phyloP scores from a whole-genome alignment of 1,140 invertebrate genomes.

The Drosophila lini region DNA sequence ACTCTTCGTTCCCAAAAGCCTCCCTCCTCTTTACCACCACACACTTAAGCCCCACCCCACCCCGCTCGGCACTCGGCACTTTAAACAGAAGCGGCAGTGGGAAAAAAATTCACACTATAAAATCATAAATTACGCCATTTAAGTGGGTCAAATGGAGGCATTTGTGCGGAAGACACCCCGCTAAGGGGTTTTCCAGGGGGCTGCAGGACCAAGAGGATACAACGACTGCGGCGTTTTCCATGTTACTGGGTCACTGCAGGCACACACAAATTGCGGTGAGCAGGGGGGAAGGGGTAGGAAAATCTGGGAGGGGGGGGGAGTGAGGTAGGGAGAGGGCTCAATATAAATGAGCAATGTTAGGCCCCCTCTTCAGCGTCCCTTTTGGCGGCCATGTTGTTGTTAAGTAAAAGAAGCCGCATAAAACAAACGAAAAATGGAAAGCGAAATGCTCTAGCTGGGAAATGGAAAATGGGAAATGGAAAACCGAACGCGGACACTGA shows the following conservation, averaged over 20 bases:
- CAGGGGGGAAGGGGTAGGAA: background rate
- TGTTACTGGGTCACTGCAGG: slow-evolving; percentile 83
- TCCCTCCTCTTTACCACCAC: background rate
- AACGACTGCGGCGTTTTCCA: slow-evolving; percentile 70
- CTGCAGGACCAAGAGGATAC: slow-evolving; percentile 21
- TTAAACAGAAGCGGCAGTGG: slow-evolving; percentile 49
- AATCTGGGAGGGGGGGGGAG: background rate
- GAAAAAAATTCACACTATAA: slow-evolving; percentile 75
- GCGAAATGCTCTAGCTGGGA: slow-evolving; percentile 29
- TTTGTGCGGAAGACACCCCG: slow-evolving; percentile 81
- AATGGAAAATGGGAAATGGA: slow-evolving; percentile 38
- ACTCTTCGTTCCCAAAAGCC: slow-evolving; percentile 23
- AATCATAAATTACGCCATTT: slow-evolving; percentile 82
- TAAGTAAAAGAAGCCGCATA: slow-evolving; percentile 72
- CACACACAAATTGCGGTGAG: slow-evolving; percentile 78
- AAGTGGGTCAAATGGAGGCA: slow-evolving; percentile 83
- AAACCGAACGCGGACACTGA: slow-evolving; percentile 47
- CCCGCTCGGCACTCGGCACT: slow-evolving; percentile 39
- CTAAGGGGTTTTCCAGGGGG: slow-evolving; percentile 60
- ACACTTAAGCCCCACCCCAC: slow-evolving; percentile 23
- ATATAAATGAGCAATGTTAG: slow-evolving; percentile 80
- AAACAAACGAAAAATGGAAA: slow-evolving; percentile 59
- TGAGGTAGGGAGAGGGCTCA: slow-evolving; percentile 11
- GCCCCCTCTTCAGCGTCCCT: background rate
- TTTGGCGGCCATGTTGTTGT: slow-evolving; percentile 36